A percentile compares a stretch with the other conserved stretches of the same genome.
These are phyloP conservation scores for Callipepla squamata DNA, from an alignment of 2,113 vertebrate genomes.

Conservation along the genomic window DNA sequence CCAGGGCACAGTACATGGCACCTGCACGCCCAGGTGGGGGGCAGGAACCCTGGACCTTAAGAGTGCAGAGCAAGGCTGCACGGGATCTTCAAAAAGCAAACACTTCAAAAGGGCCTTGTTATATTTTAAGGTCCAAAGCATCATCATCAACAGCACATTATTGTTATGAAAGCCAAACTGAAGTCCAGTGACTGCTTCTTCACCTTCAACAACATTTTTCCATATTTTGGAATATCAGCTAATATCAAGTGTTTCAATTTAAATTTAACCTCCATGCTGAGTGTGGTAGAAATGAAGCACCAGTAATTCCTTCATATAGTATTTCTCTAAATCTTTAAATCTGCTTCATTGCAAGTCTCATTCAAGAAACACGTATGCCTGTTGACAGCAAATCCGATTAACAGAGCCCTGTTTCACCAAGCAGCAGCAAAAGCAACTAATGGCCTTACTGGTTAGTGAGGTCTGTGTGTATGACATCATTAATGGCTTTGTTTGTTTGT, in stretches of 20 bases:
- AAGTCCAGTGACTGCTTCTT: too few relatives aligned
- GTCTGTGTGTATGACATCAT: background rate
- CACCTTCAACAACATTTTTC: background rate
- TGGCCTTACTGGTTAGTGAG: background rate
- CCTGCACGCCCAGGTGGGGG: background rate
- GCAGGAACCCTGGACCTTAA: fast-evolving
- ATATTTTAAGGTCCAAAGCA: background rate
- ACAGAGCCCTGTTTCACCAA: background rate
- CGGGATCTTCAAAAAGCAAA: background rate
- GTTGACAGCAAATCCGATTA: background rate
- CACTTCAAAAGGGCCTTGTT: fast-evolving
- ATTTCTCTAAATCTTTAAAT: background rate
- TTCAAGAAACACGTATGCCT: background rate
- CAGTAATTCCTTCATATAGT: background rate
- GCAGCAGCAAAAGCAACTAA: background rate
- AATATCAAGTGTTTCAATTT: too few relatives aligned
- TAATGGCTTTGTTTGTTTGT: background rate
- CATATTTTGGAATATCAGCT: background rate
- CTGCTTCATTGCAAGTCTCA: background rate
- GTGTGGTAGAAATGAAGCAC: background rate
- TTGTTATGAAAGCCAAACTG: background rate
- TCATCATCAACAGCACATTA: fast-evolving
- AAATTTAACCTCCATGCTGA: background rate
- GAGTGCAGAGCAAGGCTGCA: fast-evolving
- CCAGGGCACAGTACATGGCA: fast-evolving